A percentile compares a stretch with the other conserved stretches of the same genome.
These are phyloP conservation scores for Sinocyclocheilus anophthalmus DNA, from an alignment of 2,113 vertebrate species.

Conservation along the genomic window DNA sequence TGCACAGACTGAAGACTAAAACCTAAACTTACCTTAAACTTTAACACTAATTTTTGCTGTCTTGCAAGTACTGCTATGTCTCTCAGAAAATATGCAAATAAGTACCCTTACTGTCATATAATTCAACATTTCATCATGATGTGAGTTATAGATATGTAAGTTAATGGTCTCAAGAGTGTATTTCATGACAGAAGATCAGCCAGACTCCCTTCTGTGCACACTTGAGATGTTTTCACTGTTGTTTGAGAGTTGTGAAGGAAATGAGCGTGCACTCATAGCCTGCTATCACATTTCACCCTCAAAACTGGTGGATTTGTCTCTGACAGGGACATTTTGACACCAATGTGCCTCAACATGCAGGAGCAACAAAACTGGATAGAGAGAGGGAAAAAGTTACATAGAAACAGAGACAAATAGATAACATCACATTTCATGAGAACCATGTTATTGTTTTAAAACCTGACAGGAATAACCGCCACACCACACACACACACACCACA, in stretches of 20 bases:
- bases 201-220: not conserved
- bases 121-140: not conserved
- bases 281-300: constrained; percentile 56
- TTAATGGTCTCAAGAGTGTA: not conserved
- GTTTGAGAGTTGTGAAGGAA: not conserved
- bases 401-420: not conserved
- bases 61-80: not conserved
- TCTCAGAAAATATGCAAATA: not conserved
- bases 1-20: not conserved
- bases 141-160: not conserved
- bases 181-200: not conserved
- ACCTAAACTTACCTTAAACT: not conserved
- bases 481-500: not conserved
- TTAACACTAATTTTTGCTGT: not conserved
- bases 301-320: constrained; percentile 43
- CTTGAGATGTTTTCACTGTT: not conserved
- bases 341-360: constrained; percentile 62
- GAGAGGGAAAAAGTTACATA: not conserved
- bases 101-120: not conserved
- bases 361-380: constrained; percentile 46
- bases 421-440: too few relatives aligned
- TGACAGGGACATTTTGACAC: constrained; percentile 51
- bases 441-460: too few relatives aligned
- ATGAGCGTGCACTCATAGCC: not conserved
- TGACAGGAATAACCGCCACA: too few relatives aligned